Evolutionary conservation across 2,888 invertebrate genomes (phyloP).

Genomic region (Sinelater perroti): DNA sequence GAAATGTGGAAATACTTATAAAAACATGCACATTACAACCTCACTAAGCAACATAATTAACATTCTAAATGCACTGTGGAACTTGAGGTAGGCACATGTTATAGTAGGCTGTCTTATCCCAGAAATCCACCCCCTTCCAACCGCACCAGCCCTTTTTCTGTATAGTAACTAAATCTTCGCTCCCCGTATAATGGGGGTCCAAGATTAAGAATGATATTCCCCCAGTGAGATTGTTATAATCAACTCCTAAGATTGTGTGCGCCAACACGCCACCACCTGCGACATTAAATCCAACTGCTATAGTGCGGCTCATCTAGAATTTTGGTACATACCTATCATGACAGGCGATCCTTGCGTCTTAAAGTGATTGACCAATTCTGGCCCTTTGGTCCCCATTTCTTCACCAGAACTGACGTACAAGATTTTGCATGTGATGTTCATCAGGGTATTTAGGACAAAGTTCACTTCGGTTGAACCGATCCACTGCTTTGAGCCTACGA

Average conservation of each 20-base stretch:
- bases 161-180: slow-evolving; percentile 79
- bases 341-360: slow-evolving; percentile 92
- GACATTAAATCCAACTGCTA: slow-evolving; percentile 36
- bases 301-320: slow-evolving; percentile 12
- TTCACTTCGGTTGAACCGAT: slow-evolving; percentile 98
- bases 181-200: slow-evolving; percentile 97
- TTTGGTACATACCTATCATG: slow-evolving; percentile 84
- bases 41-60: slow-evolving; percentile 1
- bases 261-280: slow-evolving; percentile 95
- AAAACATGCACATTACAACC: too few species aligned
- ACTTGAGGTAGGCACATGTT: slow-evolving; percentile 94
- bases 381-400: slow-evolving; percentile 80
- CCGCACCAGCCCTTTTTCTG: slow-evolving; percentile 94
- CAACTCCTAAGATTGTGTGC: slow-evolving; percentile 96
- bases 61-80: slow-evolving; percentile 62
- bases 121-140: slow-evolving; percentile 95
- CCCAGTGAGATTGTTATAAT: slow-evolving; percentile 81
- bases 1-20: too few species aligned
- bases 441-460: slow-evolving; percentile 85
- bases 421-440: slow-evolving; percentile 81
- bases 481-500: slow-evolving; percentile 94
- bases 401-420: slow-evolving; percentile 85
- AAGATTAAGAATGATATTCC: slow-evolving; percentile 92
- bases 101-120: slow-evolving; percentile 94
- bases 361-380: slow-evolving; percentile 90